phyloP scores from a whole-genome alignment of 2,113 vertebrate species.

The Lophius piscatorius region DNA sequence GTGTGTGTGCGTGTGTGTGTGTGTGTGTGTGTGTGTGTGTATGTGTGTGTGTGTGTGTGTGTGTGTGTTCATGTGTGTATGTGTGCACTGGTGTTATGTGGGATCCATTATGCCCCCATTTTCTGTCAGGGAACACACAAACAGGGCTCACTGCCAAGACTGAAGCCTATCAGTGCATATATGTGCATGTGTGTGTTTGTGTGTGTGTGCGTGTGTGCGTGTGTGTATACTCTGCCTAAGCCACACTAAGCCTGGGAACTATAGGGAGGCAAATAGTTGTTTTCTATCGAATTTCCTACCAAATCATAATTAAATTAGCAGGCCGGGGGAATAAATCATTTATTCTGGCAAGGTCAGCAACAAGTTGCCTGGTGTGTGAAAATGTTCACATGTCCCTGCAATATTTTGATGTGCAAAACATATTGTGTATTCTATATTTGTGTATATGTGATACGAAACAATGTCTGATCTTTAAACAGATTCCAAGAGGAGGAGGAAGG shows the following conservation, averaged over 20 bases:
- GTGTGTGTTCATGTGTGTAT: conserved; percentile 16
- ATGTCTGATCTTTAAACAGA: too few species aligned
- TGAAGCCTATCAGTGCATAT: conserved; percentile 29
- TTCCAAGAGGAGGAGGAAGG: too few species aligned
- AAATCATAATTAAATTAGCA: conserved; percentile 43
- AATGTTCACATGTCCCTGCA: not conserved
- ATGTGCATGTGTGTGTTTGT: conserved; percentile 4
- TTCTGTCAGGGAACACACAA: conserved; percentile 44
- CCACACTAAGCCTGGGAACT: too few species aligned
- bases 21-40: conserved; percentile 28
- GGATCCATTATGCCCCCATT: conserved; percentile 49
- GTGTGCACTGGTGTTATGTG: conserved; percentile 22
- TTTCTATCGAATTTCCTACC: conserved; percentile 29
- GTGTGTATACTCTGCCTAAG: too few species aligned
- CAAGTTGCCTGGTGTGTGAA: conserved; percentile 3
- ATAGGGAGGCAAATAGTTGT: conserved; percentile 23
- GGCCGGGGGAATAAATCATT: conserved; percentile 14
- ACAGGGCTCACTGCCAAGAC: conserved; percentile 47
- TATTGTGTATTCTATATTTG: too few species aligned
- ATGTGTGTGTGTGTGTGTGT: conserved; percentile 5
- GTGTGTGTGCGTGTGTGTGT: conserved; percentile 10
- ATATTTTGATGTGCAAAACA: too few species aligned
- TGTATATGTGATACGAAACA: too few species aligned
- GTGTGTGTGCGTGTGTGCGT: conserved; percentile 9
- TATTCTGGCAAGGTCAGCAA: conserved; percentile 16